These are phyloP conservation scores for Pyrrhosoma nymphula DNA, from an alignment of 2,888 invertebrate species.

Conservation along the genomic window DNA sequence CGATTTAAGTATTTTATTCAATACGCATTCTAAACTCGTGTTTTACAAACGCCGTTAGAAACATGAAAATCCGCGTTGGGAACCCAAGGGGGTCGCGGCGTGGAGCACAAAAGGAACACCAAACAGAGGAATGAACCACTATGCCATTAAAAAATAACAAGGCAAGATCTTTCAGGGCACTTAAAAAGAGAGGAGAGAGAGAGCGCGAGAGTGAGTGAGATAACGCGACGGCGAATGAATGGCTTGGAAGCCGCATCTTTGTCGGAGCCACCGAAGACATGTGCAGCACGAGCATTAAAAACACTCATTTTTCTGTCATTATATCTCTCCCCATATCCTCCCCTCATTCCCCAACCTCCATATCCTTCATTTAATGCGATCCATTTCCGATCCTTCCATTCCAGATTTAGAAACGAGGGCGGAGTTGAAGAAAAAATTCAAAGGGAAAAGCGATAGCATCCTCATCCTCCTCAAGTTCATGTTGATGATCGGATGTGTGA, in stretches of 20 bases:
- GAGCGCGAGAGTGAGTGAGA: background rate
- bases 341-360: background rate
- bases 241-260: background rate
- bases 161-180: background rate
- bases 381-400: slow-evolving; percentile 36
- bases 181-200: background rate
- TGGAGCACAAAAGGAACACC: background rate
- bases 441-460: background rate
- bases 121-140: background rate
- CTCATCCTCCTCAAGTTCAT: background rate
- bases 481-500: background rate
- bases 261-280: background rate
- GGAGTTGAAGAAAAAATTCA: background rate
- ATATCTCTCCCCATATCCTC: background rate
- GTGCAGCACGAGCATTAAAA: background rate
- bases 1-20: too few relatives aligned
- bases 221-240: slow-evolving; percentile 7
- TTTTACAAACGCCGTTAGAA: too few relatives aligned
- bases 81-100: background rate
- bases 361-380: slow-evolving; percentile 1
- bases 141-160: background rate
- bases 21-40: too few relatives aligned
- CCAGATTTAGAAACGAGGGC: slow-evolving; percentile 6
- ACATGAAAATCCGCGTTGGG: background rate
- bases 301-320: background rate